Conservation (phyloP, 2,888 invertebrate genomes). For the Sarcophaga rosellei region DNA sequence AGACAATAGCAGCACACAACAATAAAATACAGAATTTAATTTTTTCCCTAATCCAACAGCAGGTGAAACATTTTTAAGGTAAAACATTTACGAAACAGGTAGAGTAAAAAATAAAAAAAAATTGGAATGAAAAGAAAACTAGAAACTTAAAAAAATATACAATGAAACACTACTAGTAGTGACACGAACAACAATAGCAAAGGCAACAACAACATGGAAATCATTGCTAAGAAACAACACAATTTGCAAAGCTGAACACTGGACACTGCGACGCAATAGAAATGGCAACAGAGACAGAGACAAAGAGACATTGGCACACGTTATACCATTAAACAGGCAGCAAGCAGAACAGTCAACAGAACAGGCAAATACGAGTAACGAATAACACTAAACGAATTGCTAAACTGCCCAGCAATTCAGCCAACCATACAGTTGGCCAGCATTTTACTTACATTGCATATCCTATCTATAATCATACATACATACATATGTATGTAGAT, state of each 20-base stretch:
- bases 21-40: conserved; percentile 48
- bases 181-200: conserved; percentile 10
- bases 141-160: conserved; percentile 39
- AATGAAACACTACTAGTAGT: conserved; percentile 36
- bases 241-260: conserved; percentile 68
- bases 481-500: background rate
- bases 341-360: background rate
- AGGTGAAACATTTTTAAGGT: background rate
- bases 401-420: conserved; percentile 45
- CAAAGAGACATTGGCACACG: conserved; percentile 43
- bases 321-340: conserved; percentile 18
- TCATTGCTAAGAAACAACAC: conserved; percentile 50
- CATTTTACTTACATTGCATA: conserved; percentile 15
- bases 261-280: conserved; percentile 72
- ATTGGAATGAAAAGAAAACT: conserved; percentile 31
- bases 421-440: conserved; percentile 42
- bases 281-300: conserved; percentile 22
- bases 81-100: background rate
- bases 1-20: conserved; percentile 30
- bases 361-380: conserved; percentile 34
- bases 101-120: conserved; percentile 43
- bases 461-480: background rate
- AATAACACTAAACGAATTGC: conserved; percentile 13
- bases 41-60: background rate
- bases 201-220: conserved; percentile 10